These are phyloP conservation scores for Entomobrya multifasciata DNA, from an alignment of 2,888 invertebrate genomes.

Conservation along the genomic window DNA sequence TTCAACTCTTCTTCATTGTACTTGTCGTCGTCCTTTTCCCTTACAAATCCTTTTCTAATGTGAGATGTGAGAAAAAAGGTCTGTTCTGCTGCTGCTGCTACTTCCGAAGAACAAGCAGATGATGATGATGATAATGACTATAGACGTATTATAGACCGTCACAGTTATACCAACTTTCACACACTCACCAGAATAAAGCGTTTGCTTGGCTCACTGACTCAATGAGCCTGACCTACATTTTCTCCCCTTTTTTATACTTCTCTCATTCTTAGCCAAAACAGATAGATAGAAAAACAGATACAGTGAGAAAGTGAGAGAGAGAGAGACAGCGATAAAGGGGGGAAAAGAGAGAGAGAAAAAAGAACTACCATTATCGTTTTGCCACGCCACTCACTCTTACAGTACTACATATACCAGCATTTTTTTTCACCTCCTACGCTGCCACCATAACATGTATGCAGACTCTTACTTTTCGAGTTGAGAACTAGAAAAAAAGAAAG, in stretches of 20 bases:
- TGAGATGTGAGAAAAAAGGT: background rate
- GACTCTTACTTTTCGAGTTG: background rate
- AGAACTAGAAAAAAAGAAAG: background rate
- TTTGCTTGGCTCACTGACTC: constrained; percentile 14
- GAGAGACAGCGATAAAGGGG: background rate
- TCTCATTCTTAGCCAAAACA: constrained; percentile 9
- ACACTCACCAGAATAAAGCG: background rate
- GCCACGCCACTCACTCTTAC: background rate
- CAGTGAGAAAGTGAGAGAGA: background rate
- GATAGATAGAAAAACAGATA: background rate
- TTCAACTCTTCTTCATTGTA: background rate
- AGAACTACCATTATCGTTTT: background rate
- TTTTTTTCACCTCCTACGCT: background rate
- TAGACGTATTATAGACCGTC: background rate
- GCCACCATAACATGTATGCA: too few relatives aligned
- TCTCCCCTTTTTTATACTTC: constrained; percentile 4
- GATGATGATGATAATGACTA: constrained; percentile 26
- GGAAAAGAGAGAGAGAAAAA: constrained; percentile 1
- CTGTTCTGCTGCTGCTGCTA: background rate
- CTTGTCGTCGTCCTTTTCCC: background rate
- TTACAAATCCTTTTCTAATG: background rate
- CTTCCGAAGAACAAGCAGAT: background rate
- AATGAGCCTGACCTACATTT: constrained; percentile 57
- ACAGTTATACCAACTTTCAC: too few relatives aligned
- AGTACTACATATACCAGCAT: background rate